phyloP scores from a whole-genome alignment of 1,140 invertebrate genomes.

The Belonocnema kinseyi region DNA sequence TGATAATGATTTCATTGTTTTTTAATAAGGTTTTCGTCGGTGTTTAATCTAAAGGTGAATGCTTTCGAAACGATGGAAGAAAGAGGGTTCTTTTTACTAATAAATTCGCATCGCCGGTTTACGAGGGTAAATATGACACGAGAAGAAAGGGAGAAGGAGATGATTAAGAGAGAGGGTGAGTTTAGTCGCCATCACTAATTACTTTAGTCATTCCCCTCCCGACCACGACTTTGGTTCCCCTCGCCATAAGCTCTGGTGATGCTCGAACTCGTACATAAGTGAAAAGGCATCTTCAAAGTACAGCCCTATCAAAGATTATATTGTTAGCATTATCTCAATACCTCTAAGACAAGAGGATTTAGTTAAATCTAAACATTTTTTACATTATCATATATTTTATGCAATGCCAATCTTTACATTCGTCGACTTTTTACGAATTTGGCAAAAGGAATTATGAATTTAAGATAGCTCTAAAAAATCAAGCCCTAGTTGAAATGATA shows the following conservation, averaged over 20 bases:
- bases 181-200: conserved; percentile 64
- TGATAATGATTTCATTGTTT: too few species aligned
- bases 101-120: conserved; percentile 41
- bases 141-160: conserved; percentile 44
- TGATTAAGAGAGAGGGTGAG: conserved; percentile 37
- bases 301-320: too few species aligned
- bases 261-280: conserved; percentile 50
- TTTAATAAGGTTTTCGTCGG: neutral
- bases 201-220: conserved; percentile 62
- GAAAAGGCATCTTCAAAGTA: too few species aligned
- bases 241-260: conserved; percentile 63
- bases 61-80: conserved; percentile 29
- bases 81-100: neutral
- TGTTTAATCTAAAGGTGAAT: conserved; percentile 23
- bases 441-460: too few species aligned
- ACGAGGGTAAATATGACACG: conserved; percentile 46
- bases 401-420: too few species aligned
- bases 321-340: too few species aligned
- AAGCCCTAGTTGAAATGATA: too few species aligned
- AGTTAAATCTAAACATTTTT: too few species aligned
- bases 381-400: too few species aligned
- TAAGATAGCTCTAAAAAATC: too few species aligned
- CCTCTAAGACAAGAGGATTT: too few species aligned
- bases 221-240: conserved; percentile 55
- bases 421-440: too few species aligned